Evolutionary conservation across 2,797 vertebrate genomes (phyloP).

Genomic region (Cryptoprocta ferox): DNA sequence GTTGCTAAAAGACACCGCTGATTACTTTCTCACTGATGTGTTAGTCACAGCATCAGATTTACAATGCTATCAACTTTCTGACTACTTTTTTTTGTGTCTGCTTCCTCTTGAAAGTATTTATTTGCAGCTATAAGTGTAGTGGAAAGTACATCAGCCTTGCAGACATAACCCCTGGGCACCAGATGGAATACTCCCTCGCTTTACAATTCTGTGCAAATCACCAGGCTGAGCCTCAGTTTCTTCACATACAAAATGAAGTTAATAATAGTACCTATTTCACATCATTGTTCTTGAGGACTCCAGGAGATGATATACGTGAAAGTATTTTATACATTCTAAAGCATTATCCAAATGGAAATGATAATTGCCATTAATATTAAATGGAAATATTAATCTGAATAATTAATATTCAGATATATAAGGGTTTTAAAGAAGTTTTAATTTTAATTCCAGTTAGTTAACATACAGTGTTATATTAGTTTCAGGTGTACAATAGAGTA

Average conservation of each 20-base stretch:
- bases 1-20: neutral
- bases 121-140: neutral
- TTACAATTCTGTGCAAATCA: neutral
- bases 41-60: neutral
- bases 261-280: slow-evolving; percentile 21
- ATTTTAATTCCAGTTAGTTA: neutral
- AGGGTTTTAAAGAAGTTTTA: neutral
- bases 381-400: neutral
- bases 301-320: neutral
- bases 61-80: neutral
- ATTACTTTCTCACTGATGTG: neutral
- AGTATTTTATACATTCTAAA: slow-evolving; percentile 33
- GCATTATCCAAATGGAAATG: neutral
- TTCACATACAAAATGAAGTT: neutral
- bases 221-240: neutral
- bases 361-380: neutral
- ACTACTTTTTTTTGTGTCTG: neutral
- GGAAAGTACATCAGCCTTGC: neutral
- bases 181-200: neutral
- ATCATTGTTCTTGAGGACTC: neutral
- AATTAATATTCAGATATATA: neutral
- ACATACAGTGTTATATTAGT: neutral
- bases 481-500: neutral
- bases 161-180: neutral
- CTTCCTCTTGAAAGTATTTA: slow-evolving; percentile 23